These are phyloP conservation scores for Passerina amoena DNA, from an alignment of 2,113 vertebrate species.

Conservation along the genomic window DNA sequence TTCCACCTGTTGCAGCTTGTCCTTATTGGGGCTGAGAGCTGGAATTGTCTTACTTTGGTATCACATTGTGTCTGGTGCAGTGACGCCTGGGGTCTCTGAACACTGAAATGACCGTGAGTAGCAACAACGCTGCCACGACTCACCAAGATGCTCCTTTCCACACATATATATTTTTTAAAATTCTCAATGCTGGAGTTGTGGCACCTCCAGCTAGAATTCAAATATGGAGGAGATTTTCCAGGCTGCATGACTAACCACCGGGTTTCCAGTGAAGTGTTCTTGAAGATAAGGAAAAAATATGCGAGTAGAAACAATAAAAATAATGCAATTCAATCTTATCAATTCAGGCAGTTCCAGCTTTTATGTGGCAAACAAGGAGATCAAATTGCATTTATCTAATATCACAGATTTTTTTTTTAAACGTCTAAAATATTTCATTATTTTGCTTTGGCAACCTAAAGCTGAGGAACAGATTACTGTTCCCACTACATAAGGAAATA, in stretches of 20 bases:
- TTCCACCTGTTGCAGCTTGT: constrained; percentile 59
- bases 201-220: neutral
- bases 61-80: neutral
- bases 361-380: constrained; percentile 66
- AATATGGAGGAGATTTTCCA: neutral
- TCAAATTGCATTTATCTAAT: constrained; percentile 69
- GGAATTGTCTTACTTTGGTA: neutral
- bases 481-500: constrained; percentile 68
- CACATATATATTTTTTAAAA: neutral
- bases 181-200: neutral
- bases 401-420: constrained; percentile 64
- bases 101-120: neutral
- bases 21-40: neutral
- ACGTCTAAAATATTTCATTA: constrained; percentile 68
- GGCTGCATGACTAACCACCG: neutral
- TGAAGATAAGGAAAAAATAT: constrained; percentile 56
- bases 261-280: constrained; percentile 33
- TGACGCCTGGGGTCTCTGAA: fast-evolving
- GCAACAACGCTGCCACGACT: too few species aligned
- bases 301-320: constrained; percentile 53
- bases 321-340: constrained; percentile 64
- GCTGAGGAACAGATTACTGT: constrained; percentile 64
- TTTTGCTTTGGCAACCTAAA: constrained; percentile 65
- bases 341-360: constrained; percentile 65
- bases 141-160: neutral